These are phyloP conservation scores for Plutella xylostella DNA, from an alignment of 2,888 invertebrate species.

Conservation along the genomic window DNA sequence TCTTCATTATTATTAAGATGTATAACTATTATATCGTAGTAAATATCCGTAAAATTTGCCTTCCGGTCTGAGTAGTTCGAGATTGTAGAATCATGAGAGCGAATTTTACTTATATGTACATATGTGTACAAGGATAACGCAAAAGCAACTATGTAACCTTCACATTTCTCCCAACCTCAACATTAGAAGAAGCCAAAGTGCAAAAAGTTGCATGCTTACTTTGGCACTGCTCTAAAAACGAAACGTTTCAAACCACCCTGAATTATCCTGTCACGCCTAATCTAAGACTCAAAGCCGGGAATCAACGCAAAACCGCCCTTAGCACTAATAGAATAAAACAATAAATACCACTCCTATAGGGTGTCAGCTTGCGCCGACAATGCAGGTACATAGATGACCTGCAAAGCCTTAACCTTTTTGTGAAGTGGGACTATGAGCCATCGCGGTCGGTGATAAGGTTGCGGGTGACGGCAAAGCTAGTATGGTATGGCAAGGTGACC, in stretches of 20 bases:
- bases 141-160: no score
- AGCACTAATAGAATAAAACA: not conserved
- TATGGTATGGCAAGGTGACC: slow-evolving; percentile 51
- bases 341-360: not conserved
- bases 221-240: no score
- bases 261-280: slow-evolving; percentile 68
- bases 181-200: no score
- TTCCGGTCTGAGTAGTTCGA: no score
- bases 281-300: slow-evolving; percentile 44
- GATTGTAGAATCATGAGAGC: no score
- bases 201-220: no score
- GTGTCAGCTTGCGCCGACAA: slow-evolving; percentile 59
- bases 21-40: no score
- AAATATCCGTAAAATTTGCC: no score
- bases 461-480: not conserved
- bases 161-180: no score
- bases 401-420: not conserved
- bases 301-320: slow-evolving; percentile 21
- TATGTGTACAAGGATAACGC: no score
- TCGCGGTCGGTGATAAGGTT: not conserved
- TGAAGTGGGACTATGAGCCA: not conserved
- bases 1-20: no score
- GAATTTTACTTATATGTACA: no score
- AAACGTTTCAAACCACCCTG: slow-evolving; percentile 56
- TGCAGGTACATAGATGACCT: slow-evolving; percentile 48